Base-by-base conservation (phyloP, 2,797 vertebrate genomes). In the Epinephelus malabaricus region DNA sequence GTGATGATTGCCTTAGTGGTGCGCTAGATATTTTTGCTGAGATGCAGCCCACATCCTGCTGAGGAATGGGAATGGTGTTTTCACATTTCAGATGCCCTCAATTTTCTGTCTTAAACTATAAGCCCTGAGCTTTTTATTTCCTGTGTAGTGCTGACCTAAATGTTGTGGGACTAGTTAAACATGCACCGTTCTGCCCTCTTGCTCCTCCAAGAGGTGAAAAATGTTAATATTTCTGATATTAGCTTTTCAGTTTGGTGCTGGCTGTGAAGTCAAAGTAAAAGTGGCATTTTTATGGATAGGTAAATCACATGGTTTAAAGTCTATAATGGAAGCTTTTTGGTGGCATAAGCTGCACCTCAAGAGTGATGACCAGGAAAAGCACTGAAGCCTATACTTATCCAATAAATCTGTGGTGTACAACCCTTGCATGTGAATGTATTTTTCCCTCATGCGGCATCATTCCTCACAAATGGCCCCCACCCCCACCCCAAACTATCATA, bases 401-500 rank as follows among this genome's bases (percentile, higher is more conserved):
- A 91, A 84, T 91, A 83, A 92, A 87, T 85, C 75, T 89, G 82
- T 19, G 86, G 81, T 59, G 64, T n/a, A 56, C 80, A 74, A 40
- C 69, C 38, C 76, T 51, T 67, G 75, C 73, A 79, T 83, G 80
- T 76, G 73, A 81, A 82, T 86, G 82, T 34, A 73, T 87, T 87
- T 92, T 90, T 66, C 73, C 83, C 82, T 80, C 56, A 59, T 85
- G 87, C 82, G 82, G 78, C 79, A 83, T 90, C 85, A 82, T 88
- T 87, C 80, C 68, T 79, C 70, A 62, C 66, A 72, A 86, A 86
- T 75, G 71, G 50, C 30, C 82, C 86, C 87, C 84, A 66, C 23
- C 77, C 87, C 87, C 77, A 27, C 64, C 78, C 78, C 66, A 69
- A 71, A 86, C 86, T 90, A 89, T 93, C 91, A 86, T 77, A 88